Percentiles rank a stretch among this genome's conserved stretches.
These are phyloP conservation scores for Lagria hirta DNA, from an alignment of 2,888 invertebrate genomes.

Conservation along the genomic window DNA sequence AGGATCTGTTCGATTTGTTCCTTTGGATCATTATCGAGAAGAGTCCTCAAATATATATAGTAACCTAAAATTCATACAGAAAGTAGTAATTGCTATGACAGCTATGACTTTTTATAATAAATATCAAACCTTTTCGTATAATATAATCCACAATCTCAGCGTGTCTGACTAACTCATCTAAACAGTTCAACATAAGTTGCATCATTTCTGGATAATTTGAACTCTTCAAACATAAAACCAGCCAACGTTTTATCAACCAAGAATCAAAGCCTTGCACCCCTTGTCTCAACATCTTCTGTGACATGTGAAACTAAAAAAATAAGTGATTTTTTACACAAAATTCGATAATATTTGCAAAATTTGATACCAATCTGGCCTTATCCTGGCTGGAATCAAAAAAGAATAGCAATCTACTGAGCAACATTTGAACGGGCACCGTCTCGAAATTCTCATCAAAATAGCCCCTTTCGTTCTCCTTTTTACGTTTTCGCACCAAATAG, in stretches of 20 bases:
- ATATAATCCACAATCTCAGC: constrained; percentile 58
- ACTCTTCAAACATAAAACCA: constrained; percentile 47
- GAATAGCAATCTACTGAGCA: constrained; percentile 71
- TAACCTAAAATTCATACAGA: constrained; percentile 63
- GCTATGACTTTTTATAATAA: too few relatives aligned
- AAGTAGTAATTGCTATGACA: too few relatives aligned
- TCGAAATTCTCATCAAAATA: constrained; percentile 66
- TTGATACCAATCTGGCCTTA: constrained; percentile 63
- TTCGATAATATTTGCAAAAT: background rate
- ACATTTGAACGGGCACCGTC: constrained; percentile 56
- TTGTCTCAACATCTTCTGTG: too few relatives aligned
- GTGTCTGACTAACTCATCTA: constrained; percentile 71
- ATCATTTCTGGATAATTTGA: constrained; percentile 46
- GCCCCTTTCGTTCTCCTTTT: constrained; percentile 66
- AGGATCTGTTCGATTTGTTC: constrained; percentile 65
- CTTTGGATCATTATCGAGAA: constrained; percentile 70
- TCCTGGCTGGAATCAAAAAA: constrained; percentile 74
- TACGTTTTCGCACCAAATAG: constrained; percentile 68
- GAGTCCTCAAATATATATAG: constrained; percentile 68
- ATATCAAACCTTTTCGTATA: constrained; percentile 60
- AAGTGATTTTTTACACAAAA: background rate
- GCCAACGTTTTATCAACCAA: constrained; percentile 53
- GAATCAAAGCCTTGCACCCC: too few relatives aligned
- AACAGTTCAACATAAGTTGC: constrained; percentile 74
- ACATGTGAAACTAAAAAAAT: constrained; percentile 49